A percentile compares a stretch with the other conserved stretches of the same genome.
Evolutionary conservation across 2,888 invertebrate species (phyloP).

Genomic region (Parochlus steinenii): DNA sequence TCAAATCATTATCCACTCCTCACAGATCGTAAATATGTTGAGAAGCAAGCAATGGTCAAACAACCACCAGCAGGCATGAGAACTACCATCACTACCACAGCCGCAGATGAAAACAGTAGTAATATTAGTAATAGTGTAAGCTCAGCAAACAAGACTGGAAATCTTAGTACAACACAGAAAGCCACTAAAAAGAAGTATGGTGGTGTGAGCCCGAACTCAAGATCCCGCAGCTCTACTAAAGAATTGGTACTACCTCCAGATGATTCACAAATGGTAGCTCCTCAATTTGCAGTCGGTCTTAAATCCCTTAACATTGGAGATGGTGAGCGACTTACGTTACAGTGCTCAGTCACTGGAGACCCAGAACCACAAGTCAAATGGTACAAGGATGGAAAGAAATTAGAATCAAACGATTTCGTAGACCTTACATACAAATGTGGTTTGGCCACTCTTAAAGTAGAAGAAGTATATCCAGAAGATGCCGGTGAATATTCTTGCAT

Average conservation of each 20-base stretch:
- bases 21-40: conserved; percentile 62
- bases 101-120: conserved; percentile 14
- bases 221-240: conserved; percentile 80
- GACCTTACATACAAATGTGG: conserved; percentile 87
- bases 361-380: conserved; percentile 85
- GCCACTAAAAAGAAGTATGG: conserved; percentile 47
- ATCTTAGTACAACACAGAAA: conserved; percentile 33
- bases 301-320: conserved; percentile 63
- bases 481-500: conserved; percentile 80
- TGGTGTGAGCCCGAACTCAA: conserved; percentile 55
- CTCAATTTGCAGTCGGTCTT: conserved; percentile 65
- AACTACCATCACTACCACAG: neutral
- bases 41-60: conserved; percentile 43
- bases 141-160: conserved; percentile 46
- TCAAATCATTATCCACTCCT: conserved; percentile 1
- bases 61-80: conserved; percentile 47
- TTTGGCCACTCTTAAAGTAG: conserved; percentile 70
- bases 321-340: conserved; percentile 71
- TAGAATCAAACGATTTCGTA: conserved; percentile 63
- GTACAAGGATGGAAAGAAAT: conserved; percentile 69
- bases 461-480: conserved; percentile 90
- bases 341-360: conserved; percentile 74
- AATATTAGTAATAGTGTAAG: conserved; percentile 8
- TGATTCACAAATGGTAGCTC: conserved; percentile 73
- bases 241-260: conserved; percentile 73